Conservation (phyloP, 2,888 invertebrate species). For the Poecilus cupreus region DNA sequence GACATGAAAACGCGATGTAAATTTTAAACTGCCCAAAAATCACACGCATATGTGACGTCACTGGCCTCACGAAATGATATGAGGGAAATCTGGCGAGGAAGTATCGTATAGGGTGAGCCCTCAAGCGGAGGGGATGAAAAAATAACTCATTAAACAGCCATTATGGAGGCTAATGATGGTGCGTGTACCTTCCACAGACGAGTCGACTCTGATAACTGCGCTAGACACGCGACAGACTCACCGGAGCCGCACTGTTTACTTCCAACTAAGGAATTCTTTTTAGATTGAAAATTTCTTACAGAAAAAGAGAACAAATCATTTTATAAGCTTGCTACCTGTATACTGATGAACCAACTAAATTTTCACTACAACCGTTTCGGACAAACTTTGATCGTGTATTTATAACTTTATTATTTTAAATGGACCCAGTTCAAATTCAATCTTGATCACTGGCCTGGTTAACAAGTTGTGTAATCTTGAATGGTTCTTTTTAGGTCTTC, state of each 20-base stretch:
- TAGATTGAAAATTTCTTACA: too few species aligned
- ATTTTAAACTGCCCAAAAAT: slow-evolving; percentile 8
- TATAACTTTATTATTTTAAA: too few species aligned
- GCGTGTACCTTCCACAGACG: background rate
- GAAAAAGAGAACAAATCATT: slow-evolving; percentile 1
- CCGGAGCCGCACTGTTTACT: too few species aligned
- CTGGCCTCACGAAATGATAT: background rate
- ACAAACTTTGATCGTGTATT: too few species aligned
- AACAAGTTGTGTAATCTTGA: too few species aligned
- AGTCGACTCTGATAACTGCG: background rate
- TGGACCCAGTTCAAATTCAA: too few species aligned
- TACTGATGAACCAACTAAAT: too few species aligned
- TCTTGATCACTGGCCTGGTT: too few species aligned
- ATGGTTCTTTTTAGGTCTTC: too few species aligned
- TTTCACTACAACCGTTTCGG: too few species aligned
- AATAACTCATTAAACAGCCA: slow-evolving; percentile 19
- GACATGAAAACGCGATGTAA: slow-evolving; percentile 37
- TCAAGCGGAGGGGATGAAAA: background rate
- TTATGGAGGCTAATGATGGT: background rate
- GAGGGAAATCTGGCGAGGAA: background rate
- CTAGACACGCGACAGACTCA: background rate
- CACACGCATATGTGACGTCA: background rate
- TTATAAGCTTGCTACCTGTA: background rate
- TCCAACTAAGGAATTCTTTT: too few species aligned
- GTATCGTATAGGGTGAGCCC: background rate